These are phyloP conservation scores for Scelioninae gen. 2 DNA, from an alignment of 2,888 invertebrate species.

Conservation along the genomic window DNA sequence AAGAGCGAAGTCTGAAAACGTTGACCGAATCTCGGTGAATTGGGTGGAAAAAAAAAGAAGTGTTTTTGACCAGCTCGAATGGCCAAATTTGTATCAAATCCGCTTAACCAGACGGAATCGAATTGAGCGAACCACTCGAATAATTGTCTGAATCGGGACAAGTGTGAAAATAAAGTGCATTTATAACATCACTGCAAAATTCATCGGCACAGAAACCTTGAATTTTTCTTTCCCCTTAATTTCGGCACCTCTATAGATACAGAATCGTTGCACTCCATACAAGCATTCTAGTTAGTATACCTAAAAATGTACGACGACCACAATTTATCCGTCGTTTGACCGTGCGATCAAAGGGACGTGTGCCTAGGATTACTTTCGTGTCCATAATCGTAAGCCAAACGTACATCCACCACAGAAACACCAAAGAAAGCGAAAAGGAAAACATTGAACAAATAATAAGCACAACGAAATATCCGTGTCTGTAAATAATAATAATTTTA, in stretches of 20 bases:
- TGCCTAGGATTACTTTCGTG: conserved; percentile 51
- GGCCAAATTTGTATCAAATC: no score
- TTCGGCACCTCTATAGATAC: conserved; percentile 49
- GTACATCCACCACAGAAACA: neutral
- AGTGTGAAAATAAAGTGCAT: no score
- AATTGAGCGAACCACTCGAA: no score
- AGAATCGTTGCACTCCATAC: conserved; percentile 55
- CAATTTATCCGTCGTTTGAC: conserved; percentile 51
- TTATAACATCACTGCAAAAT: conserved; percentile 38
- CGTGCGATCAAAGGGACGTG: conserved; percentile 57
- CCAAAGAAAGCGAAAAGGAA: conserved; percentile 4
- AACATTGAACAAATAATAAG: conserved; percentile 9
- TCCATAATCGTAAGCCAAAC: conserved; percentile 36
- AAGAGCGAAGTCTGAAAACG: no score
- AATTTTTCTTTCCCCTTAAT: conserved; percentile 12
- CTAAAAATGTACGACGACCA: conserved; percentile 51
- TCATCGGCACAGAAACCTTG: conserved; percentile 5
- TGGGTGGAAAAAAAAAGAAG: no score
- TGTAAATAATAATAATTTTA: conserved; percentile 54
- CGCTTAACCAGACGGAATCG: no score
- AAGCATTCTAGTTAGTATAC: conserved; percentile 56
- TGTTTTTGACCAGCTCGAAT: no score
- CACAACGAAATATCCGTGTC: conserved; percentile 24
- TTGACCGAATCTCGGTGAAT: no score
- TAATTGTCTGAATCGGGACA: no score